A percentile compares a stretch with the other conserved stretches of the same genome.
Evolutionary conservation across 2,888 invertebrate species (phyloP).

Genomic region (Coecobrya sp.): DNA sequence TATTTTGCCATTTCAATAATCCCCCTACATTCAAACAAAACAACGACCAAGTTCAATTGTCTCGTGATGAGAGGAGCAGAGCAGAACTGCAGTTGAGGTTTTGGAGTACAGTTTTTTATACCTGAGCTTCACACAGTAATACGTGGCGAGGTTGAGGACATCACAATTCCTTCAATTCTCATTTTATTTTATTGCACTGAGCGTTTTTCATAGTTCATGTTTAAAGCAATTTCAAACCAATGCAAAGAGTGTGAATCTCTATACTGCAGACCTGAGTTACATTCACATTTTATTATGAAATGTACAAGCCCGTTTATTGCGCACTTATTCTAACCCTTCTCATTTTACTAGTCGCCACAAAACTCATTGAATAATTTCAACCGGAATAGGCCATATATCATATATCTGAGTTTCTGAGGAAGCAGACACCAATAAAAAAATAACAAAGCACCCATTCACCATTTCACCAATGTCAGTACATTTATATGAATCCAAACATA

Average conservation of each 20-base stretch:
- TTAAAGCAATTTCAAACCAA: not conserved
- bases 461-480: not conserved
- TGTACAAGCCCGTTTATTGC: not conserved
- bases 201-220: not conserved
- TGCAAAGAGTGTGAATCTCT: no score
- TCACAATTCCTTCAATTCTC: not conserved
- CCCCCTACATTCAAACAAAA: not conserved
- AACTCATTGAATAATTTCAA: not conserved
- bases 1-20: not conserved
- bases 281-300: not conserved
- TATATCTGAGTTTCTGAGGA: not conserved
- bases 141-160: not conserved
- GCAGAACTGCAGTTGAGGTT: not conserved
- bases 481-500: not conserved
- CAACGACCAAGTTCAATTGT: not conserved
- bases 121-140: not conserved
- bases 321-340: not conserved
- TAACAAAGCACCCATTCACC: not conserved
- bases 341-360: not conserved
- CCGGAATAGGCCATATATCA: no score
- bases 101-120: no score
- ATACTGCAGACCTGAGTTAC: not conserved
- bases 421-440: conserved; percentile 32
- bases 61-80: not conserved
- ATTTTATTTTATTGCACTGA: not conserved